Conservation (phyloP, 2,113 vertebrate species). For the Pontoporia blainvillei region DNA sequence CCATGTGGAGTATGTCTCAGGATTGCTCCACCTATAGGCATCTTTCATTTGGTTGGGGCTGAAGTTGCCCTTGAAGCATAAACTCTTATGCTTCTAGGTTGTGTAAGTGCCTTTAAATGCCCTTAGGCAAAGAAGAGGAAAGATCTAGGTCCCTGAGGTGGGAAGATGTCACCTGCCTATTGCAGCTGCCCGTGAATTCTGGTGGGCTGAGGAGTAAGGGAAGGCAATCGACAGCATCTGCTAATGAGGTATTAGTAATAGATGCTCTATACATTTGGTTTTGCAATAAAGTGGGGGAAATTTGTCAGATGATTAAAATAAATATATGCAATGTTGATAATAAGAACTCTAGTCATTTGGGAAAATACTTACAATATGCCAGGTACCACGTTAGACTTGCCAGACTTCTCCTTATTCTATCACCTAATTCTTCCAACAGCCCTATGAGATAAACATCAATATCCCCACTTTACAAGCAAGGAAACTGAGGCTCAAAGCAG, state of each 20-base stretch:
- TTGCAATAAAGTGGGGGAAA: background rate
- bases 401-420: background rate
- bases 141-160: background rate
- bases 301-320: background rate
- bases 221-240: background rate
- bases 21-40: background rate
- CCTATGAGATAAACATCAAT: background rate
- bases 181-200: background rate
- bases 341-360: background rate
- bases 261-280: background rate
- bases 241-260: background rate
- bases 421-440: background rate
- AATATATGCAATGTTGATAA: background rate
- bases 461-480: background rate
- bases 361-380: background rate
- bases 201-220: background rate
- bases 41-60: background rate
- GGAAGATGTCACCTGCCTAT: too few species aligned
- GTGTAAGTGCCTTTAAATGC: background rate
- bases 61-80: background rate
- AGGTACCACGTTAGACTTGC: background rate
- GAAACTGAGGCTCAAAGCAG: background rate
- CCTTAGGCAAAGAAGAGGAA: background rate
- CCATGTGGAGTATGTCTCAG: background rate
- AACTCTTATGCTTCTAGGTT: background rate